Base-by-base conservation (phyloP, 2,113 vertebrate species). In the Zosterops hypoxanthus region DNA sequence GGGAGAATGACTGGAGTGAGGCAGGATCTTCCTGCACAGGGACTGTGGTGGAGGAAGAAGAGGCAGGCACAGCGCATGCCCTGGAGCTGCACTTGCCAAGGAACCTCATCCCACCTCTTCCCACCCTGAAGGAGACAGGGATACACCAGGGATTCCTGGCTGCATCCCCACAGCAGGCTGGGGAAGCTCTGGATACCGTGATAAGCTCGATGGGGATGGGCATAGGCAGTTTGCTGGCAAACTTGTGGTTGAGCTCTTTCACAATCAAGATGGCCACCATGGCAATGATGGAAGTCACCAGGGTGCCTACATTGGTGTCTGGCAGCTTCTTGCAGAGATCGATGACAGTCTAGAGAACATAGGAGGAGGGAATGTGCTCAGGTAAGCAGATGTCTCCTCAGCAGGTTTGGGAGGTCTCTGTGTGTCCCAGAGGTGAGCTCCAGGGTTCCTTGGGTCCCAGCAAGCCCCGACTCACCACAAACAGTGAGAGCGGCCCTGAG, bases 161-260 rank as follows among this genome's bases (percentile, higher is more conserved):
- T 71, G 28, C 1, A 1, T 63, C 69, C 61, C 73, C 42, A 25
- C 7, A 21, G 52, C 26, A 44, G 55, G 72, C 31, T 61, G 50
- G 31, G 52, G 42, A 20, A 75, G 64, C 44, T 71, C 77, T 36
- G 82, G 95, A 80, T 95, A 99, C 99, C 97, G 98, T 98, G 82
- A 99, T 80, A 33, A 99, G 98, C 69, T 99, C 99, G 21, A 99
- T 98, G 2, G 99, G 99, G 60, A 99, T 97, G 14, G 99, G 99
- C 52, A 99, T n/a, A 17, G 98, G 98, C 41, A 99, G 92, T 82
- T 97, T 98, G 36, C 96, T 80, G 2, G 84, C 96, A 34, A 98
- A 98, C 91, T 97, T 98, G 63, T 96, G 93, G 53, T 98, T 99
- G 90, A 99, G 18, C 71, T 99, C 94, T 94, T 99, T 99, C 91